Evolutionary conservation across 2,888 invertebrate species (phyloP).

Genomic region (Drosophila melanosoma): DNA sequence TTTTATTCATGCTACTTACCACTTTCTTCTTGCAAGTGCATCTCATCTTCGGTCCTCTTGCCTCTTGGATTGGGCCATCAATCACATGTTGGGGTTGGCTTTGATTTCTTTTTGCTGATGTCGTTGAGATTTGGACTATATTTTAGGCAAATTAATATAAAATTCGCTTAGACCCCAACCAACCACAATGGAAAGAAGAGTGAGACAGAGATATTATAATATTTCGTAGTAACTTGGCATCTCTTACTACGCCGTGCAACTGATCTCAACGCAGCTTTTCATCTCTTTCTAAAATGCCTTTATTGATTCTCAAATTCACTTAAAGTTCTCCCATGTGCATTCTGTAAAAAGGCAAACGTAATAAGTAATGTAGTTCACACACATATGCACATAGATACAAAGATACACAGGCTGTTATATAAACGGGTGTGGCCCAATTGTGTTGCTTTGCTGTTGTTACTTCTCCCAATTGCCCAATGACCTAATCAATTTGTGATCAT

Average conservation of each 20-base stretch:
- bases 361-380: not conserved
- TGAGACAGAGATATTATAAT: not conserved
- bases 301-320: not conserved
- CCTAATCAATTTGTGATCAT: slow-evolving; percentile 76
- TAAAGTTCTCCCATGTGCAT: not conserved
- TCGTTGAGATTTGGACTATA: slow-evolving; percentile 49
- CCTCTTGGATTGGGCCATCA: slow-evolving; percentile 69
- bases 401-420: not conserved
- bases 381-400: not conserved
- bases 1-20: slow-evolving; percentile 29
- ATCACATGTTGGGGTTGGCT: slow-evolving; percentile 58
- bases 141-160: slow-evolving; percentile 69
- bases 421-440: slow-evolving; percentile 9
- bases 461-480: slow-evolving; percentile 13
- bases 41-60: slow-evolving; percentile 18
- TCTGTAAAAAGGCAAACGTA: not conserved
- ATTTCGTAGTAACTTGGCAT: not conserved
- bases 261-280: slow-evolving; percentile 28
- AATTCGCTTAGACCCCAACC: slow-evolving; percentile 10
- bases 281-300: slow-evolving; percentile 7
- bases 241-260: slow-evolving; percentile 36
- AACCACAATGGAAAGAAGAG: slow-evolving; percentile 1
- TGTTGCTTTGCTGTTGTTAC: slow-evolving; percentile 4
- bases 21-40: slow-evolving; percentile 15
- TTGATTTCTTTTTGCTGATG: slow-evolving; percentile 13